These are phyloP conservation scores for Psittacula derbiana DNA, from an alignment of 2,797 vertebrate genomes.

Conservation along the genomic window DNA sequence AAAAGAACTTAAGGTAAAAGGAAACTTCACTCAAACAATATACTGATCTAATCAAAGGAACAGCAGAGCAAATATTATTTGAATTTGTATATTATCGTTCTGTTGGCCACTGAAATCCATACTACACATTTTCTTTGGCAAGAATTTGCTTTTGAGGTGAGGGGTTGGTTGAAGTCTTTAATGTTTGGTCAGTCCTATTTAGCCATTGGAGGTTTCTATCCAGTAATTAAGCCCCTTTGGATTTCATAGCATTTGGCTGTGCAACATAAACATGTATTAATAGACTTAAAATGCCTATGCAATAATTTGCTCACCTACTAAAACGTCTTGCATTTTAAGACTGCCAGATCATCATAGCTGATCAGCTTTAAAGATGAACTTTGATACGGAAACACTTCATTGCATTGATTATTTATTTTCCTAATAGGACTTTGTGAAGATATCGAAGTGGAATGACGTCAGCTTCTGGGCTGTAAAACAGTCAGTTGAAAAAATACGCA, in stretches of 20 bases:
- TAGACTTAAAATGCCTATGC: background rate
- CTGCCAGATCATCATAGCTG: fast-evolving
- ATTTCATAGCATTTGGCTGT: background rate
- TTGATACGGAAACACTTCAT: background rate
- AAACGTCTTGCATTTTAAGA: background rate
- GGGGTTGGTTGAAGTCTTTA: background rate
- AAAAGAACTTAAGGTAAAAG: constrained; percentile 92
- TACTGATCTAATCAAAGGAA: background rate
- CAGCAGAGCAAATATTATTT: background rate
- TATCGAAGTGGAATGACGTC: constrained; percentile 97
- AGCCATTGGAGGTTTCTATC: background rate
- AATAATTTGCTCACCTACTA: background rate
- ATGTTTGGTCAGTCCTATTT: background rate
- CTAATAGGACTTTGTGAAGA: constrained; percentile 95
- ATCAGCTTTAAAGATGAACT: background rate
- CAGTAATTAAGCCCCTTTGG: background rate
- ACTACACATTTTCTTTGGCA: background rate
- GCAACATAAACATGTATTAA: background rate
- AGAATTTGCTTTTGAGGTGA: background rate
- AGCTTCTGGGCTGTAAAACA: constrained; percentile 98
- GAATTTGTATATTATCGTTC: background rate
- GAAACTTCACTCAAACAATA: background rate
- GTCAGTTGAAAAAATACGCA: constrained; percentile 95
- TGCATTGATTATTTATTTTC: background rate
- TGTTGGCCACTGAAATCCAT: background rate